Conservation (phyloP, 2,797 vertebrate species). For the Pogoniulus pusillus region DNA sequence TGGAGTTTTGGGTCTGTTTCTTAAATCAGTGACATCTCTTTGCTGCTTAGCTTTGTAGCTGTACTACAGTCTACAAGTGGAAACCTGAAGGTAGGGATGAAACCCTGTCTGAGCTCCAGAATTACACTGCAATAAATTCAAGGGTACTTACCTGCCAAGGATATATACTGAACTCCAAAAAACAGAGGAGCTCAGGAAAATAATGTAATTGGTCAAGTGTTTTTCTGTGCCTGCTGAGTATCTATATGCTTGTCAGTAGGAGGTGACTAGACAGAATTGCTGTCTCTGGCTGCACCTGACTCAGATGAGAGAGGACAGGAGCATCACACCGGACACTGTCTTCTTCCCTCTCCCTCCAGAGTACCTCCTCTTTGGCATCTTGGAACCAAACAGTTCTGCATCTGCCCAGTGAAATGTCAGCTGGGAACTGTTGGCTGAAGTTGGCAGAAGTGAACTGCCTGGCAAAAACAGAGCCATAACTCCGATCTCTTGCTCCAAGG, state of each 20-base stretch:
- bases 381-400: neutral
- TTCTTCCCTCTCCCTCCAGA: neutral
- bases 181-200: constrained; percentile 7
- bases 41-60: neutral
- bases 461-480: neutral
- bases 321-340: neutral
- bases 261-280: constrained; percentile 3
- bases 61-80: neutral
- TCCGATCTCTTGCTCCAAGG: neutral
- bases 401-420: neutral
- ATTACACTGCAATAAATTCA: neutral
- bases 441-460: neutral
- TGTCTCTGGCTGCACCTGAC: neutral
- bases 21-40: neutral
- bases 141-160: neutral
- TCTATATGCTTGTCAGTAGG: constrained; percentile 14
- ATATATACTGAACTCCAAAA: constrained; percentile 19
- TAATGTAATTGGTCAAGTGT: neutral
- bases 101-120: neutral
- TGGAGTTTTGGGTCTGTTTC: neutral
- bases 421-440: neutral
- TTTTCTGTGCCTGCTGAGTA: constrained; percentile 39
- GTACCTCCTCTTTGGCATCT: neutral
- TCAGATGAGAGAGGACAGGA: neutral
- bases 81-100: neutral